Evolutionary conservation across 2,888 invertebrate species (phyloP).

Genomic region (Hyposoter dolosus): DNA sequence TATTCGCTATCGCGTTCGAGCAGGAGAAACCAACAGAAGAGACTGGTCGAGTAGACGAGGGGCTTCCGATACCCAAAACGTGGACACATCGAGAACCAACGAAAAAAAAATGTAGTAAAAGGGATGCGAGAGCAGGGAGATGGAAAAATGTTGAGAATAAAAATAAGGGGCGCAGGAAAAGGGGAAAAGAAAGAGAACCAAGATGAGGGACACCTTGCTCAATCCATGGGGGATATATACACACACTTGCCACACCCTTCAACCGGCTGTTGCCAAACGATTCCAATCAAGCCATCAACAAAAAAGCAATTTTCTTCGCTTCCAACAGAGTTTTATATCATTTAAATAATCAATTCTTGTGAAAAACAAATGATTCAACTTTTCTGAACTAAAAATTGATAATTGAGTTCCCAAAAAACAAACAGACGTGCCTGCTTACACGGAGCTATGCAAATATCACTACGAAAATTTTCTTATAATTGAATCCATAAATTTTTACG

Average conservation of each 20-base stretch:
- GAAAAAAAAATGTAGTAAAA: conserved; percentile 24
- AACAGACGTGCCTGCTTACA: neutral
- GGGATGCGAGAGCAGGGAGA: neutral
- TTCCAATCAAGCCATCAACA: neutral
- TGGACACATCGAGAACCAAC: conserved; percentile 43
- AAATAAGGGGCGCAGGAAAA: conserved; percentile 49
- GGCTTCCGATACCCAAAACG: conserved; percentile 50
- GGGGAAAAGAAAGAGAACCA: conserved; percentile 61
- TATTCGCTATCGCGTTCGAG: conserved; percentile 72
- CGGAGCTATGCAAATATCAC: conserved; percentile 9
- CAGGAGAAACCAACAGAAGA: conserved; percentile 50
- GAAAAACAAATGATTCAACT: neutral
- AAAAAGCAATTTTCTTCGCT: conserved; percentile 3
- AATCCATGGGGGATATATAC: conserved; percentile 49
- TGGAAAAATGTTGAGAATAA: conserved; percentile 5
- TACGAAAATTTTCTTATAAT: conserved; percentile 52
- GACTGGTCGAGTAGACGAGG: conserved; percentile 51
- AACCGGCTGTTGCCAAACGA: neutral
- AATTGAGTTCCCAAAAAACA: conserved; percentile 2
- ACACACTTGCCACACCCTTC: conserved; percentile 22
- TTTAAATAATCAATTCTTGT: neutral
- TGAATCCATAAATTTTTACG: conserved; percentile 65
- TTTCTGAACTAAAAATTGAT: neutral
- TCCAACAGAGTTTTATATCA: neutral
- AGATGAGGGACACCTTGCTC: conserved; percentile 39